Percentiles rank a stretch among this genome's conserved stretches.
These are phyloP conservation scores for Operophtera brumata DNA, from an alignment of 2,888 invertebrate species.

Conservation along the genomic window DNA sequence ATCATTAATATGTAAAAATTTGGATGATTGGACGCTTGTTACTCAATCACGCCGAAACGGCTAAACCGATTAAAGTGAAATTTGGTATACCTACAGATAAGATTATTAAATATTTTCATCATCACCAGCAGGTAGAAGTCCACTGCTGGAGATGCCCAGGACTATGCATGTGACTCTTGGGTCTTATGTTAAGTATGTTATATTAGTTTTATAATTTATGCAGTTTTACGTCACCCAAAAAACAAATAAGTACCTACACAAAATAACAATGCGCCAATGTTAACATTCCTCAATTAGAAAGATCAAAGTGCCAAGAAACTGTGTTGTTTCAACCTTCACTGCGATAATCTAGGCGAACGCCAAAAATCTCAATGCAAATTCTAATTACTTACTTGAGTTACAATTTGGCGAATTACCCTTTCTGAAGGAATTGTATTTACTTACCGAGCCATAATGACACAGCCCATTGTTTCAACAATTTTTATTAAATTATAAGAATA, in stretches of 20 bases:
- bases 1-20: too few relatives aligned
- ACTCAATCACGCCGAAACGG: too few relatives aligned
- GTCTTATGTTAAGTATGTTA: background rate
- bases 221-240: background rate
- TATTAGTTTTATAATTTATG: too few relatives aligned
- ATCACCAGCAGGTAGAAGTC: too few relatives aligned
- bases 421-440: background rate
- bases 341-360: slow-evolving; percentile 14
- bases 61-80: too few relatives aligned
- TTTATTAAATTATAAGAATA: too few relatives aligned
- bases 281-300: background rate
- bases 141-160: too few relatives aligned
- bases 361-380: slow-evolving; percentile 11
- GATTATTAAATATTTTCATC: too few relatives aligned
- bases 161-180: background rate
- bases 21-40: too few relatives aligned
- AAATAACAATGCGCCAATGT: background rate
- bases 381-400: background rate
- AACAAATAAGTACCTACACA: background rate
- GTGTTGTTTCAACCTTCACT: slow-evolving; percentile 8
- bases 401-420: background rate
- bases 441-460: background rate
- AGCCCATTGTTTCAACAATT: too few relatives aligned
- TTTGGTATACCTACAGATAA: too few relatives aligned
- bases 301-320: slow-evolving; percentile 12